Conservation (phyloP, 2,113 vertebrate species). For the Cnemophilus loriae region DNA sequence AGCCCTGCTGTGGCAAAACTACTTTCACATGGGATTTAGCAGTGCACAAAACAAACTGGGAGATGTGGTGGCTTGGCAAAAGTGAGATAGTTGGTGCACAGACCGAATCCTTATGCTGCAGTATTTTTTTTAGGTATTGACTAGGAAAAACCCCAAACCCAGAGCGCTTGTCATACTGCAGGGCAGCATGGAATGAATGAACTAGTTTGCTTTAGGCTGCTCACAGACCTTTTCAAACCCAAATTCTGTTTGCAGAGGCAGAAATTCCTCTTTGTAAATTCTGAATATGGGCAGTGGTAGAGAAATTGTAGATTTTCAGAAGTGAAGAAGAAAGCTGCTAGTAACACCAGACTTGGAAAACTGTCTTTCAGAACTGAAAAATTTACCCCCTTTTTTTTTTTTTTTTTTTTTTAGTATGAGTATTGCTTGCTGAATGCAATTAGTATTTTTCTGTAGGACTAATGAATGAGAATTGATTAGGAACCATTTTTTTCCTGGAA, state of each 20-base stretch:
- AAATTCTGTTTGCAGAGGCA: background rate
- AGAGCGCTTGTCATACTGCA: background rate
- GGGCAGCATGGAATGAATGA: background rate
- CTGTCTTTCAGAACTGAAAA: background rate
- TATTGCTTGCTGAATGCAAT: background rate
- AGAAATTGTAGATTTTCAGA: background rate
- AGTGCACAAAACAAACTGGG: background rate
- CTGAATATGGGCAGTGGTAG: background rate
- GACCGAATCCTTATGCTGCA: background rate
- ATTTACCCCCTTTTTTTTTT: no score
- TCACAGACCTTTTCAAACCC: background rate
- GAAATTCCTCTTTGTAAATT: background rate
- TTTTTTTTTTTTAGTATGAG: background rate
- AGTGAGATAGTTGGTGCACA: background rate
- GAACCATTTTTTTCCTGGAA: background rate
- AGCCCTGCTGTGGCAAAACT: constrained; percentile 12
- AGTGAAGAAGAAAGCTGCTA: background rate
- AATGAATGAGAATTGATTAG: background rate
- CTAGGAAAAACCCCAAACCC: background rate
- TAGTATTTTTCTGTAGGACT: background rate
- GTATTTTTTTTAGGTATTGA: background rate
- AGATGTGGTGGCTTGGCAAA: background rate
- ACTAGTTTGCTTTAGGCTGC: background rate
- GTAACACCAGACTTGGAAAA: background rate
- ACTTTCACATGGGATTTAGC: background rate